Evolutionary conservation across 2,888 invertebrate species (phyloP), one percentile per base, ranked within the genome.

Genomic region (Hypsopygia costalis): DNA sequence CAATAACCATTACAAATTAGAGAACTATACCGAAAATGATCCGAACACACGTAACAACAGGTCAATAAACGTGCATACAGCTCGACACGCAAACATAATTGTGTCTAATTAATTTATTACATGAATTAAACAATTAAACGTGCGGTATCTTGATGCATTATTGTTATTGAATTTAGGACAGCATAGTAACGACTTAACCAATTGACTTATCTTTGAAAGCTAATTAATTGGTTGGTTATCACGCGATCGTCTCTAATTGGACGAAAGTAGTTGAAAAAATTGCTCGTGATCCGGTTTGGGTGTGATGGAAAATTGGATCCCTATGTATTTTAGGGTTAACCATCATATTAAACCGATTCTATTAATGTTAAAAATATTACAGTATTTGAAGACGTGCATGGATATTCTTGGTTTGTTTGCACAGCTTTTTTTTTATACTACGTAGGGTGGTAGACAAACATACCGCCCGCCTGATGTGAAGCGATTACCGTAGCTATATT

Each of bases 31-130:
- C 55, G 49, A 51, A 51, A 61, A 60, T 55, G 60, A 52, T 53
- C 58, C 51, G 50, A 51, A 37, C 51, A 58, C 68, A 76, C 72
- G 75, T 74, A 70, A 73, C 66, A 22, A 62, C 16, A 58, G 70
- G 69, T 69, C 73, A 71, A 67, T 65, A 69, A 54, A 64, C 65
- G 66, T 55, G 37, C 50, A 51, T 49, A 62, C 62, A 52, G 43
- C 62, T 58, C 56, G 52, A 69, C 85, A 87, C 85, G 86, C 87
- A 63, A 82, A 74, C 77, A 62, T 78, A 86, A 85, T 85, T 75
- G 82, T 70, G 62, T 71, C 82, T 86, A 82, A 87, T 87, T 86
- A 87, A 87, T 87, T 87, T 87, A 87, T 85, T 79, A 87, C 85
- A 80, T 75, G 81, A 75, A 87, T 87, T 87, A 87, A 87, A 87